These are phyloP conservation scores for human DNA, from an alignment of 2,113 vertebrate species.

Conservation along the genomic window DNA sequence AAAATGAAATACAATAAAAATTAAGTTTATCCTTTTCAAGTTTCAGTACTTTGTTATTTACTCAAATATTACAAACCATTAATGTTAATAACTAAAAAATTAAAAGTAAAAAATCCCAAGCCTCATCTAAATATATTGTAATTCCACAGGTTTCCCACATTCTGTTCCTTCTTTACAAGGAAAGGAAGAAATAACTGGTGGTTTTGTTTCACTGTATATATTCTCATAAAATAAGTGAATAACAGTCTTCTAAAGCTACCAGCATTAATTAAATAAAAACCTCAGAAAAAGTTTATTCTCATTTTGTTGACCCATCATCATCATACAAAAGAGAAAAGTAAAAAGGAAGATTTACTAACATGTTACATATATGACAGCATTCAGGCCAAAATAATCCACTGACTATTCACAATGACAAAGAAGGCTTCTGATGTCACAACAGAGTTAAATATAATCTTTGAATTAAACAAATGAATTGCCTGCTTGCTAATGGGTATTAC, in stretches of 20 bases:
- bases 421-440: not conserved
- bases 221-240: not conserved
- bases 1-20: slow-evolving; percentile 78
- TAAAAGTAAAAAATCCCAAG: not conserved
- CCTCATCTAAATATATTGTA: not conserved
- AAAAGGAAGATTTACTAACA: not conserved
- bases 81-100: slow-evolving; percentile 23
- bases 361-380: not conserved
- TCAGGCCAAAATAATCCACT: slow-evolving; percentile 17
- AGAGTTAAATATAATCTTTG: not conserved
- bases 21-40: not conserved
- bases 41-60: slow-evolving; percentile 14
- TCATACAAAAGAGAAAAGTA: not conserved
- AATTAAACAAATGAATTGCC: slow-evolving; percentile 33
- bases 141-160: not conserved
- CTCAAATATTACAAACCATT: slow-evolving; percentile 24
- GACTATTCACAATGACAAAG: slow-evolving; percentile 8
- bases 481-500: slow-evolving; percentile 1
- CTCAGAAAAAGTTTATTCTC: slow-evolving; percentile 8
- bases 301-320: not conserved
- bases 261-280: not conserved
- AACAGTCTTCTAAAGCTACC: not conserved
- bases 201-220: not conserved
- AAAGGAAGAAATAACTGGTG: not conserved
- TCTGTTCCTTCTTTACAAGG: not conserved